phyloP scores from a whole-genome alignment of 2,797 vertebrate species.

The Catharus ustulatus region DNA sequence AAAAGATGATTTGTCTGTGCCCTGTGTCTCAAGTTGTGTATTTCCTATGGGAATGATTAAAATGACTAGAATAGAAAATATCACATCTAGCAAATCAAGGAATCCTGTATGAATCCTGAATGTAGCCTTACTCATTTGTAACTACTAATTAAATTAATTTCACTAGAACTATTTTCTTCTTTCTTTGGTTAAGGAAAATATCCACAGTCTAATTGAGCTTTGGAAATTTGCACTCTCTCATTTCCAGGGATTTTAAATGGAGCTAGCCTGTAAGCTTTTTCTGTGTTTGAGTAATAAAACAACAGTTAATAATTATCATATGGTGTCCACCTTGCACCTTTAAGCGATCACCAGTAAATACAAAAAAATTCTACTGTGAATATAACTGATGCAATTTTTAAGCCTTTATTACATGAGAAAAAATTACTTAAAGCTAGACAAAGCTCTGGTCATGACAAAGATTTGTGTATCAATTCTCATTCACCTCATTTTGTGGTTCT shows the following conservation, averaged over 20 bases:
- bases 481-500: neutral
- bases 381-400: neutral
- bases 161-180: neutral
- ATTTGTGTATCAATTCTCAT: neutral
- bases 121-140: neutral
- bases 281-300: neutral
- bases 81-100: neutral
- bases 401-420: neutral
- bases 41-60: neutral
- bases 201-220: neutral
- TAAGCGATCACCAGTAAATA: neutral
- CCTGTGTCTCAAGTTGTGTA: fast-evolving
- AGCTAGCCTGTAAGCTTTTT: neutral
- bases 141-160: neutral
- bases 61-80: neutral
- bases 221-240: neutral
- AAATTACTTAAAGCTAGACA: neutral
- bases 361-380: neutral
- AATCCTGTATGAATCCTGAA: neutral
- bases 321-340: neutral
- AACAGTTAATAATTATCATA: neutral
- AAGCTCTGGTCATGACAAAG: neutral
- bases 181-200: neutral
- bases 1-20: neutral
- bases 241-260: neutral